Percentiles rank a stretch among this genome's conserved stretches.
phyloP scores from a whole-genome alignment of 2,888 invertebrate genomes.

The Balanococcus diminutus region DNA sequence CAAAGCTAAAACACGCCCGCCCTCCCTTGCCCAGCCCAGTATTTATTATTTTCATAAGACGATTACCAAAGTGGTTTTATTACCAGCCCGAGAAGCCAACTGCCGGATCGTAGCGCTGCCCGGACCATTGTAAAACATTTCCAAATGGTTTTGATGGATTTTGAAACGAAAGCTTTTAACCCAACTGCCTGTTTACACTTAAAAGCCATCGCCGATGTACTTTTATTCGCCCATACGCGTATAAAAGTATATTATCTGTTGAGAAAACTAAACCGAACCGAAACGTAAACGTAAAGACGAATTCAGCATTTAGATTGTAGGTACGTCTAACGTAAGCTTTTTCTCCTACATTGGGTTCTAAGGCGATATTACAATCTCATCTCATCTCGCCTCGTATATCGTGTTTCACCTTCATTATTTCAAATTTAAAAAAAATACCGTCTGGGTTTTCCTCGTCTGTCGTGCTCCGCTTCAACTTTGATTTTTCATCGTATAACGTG shows the following conservation, averaged over 20 bases:
- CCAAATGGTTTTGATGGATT: neutral
- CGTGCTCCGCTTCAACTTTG: neutral
- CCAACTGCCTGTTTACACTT: neutral
- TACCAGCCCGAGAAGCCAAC: neutral
- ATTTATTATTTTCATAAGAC: neutral
- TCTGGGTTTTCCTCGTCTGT: too few species aligned
- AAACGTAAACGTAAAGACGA: neutral
- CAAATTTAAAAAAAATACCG: neutral
- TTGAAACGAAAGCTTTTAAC: neutral
- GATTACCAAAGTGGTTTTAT: neutral
- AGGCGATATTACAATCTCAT: neutral
- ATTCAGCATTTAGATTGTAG: neutral
- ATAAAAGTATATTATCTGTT: constrained; percentile 18
- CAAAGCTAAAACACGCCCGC: neutral
- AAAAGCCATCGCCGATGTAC: neutral
- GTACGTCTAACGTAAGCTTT: neutral
- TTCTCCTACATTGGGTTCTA: neutral
- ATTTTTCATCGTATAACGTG: neutral
- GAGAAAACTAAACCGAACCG: neutral
- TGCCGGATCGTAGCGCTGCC: neutral
- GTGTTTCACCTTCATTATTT: neutral
- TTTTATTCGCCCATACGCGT: neutral
- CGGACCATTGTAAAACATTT: neutral
- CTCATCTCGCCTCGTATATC: neutral
- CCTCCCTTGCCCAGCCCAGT: too few species aligned